Percentiles rank a stretch among this genome's conserved stretches.
phyloP scores from a whole-genome alignment of 2,113 vertebrate genomes.

The Meleagris gallopavo region DNA sequence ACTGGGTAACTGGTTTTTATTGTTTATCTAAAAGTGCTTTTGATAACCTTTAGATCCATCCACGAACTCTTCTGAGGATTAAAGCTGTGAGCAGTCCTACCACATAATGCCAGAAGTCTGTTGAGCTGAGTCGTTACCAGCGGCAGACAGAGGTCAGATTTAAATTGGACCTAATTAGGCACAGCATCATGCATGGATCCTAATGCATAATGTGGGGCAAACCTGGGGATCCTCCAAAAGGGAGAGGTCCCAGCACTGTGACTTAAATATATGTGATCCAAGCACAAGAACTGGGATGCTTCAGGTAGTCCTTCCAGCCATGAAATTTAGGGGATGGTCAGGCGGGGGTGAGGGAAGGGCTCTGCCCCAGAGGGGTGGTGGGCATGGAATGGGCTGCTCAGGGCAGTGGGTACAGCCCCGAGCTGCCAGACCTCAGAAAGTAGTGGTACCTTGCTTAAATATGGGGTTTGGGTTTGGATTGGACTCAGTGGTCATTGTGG shows the following conservation, averaged over 20 bases:
- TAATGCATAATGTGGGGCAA: background rate
- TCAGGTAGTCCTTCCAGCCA: background rate
- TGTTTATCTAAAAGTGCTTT: background rate
- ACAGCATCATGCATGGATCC: background rate
- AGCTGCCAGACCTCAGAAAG: background rate
- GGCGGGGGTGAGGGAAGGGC: too few species aligned
- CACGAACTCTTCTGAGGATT: background rate
- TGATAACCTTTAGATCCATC: background rate
- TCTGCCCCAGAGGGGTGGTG: too few species aligned
- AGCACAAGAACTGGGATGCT: background rate
- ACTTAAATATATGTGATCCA: rapidly evolving
- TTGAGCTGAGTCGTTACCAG: background rate
- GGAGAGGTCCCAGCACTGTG: rapidly evolving
- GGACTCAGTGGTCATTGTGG: background rate
- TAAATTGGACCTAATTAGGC: background rate
- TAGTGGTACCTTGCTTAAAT: background rate
- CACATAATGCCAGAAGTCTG: background rate
- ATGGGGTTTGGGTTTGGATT: background rate
- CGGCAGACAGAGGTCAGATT: background rate
- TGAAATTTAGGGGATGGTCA: background rate
- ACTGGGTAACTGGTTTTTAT: background rate
- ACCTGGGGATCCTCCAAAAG: background rate
- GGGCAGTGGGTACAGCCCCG: too few species aligned
- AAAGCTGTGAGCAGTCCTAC: background rate
- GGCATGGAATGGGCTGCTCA: too few species aligned